A percentile compares a stretch with the other conserved stretches of the same genome.
Conservation (phyloP, 2,888 invertebrate genomes). For the Ommatoiulus sabulosus region DNA sequence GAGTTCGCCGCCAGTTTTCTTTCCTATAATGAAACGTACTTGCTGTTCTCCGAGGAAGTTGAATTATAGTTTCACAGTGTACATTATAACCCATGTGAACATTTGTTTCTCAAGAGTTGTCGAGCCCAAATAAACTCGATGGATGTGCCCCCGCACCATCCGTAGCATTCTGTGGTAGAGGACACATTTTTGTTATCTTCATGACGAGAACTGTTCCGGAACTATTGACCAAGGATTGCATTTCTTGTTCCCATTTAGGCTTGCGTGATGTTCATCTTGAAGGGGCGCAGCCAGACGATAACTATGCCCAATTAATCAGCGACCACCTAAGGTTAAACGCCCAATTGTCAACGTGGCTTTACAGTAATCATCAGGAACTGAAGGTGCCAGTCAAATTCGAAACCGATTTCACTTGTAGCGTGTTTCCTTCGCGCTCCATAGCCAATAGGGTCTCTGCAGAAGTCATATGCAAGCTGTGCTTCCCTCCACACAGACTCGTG, state of each 20-base stretch:
- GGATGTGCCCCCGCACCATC: neutral
- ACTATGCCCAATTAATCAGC: neutral
- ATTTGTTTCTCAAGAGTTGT: too few species aligned
- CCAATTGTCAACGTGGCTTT: conserved; percentile 22
- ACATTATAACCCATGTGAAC: too few species aligned
- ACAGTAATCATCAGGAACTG: conserved; percentile 40
- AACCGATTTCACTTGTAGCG: neutral
- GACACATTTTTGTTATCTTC: neutral
- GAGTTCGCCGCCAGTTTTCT: too few species aligned
- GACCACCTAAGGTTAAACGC: conserved; percentile 24
- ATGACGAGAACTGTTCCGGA: conserved; percentile 17
- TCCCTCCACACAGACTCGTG: neutral
- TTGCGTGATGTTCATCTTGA: conserved; percentile 13
- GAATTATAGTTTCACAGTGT: too few species aligned
- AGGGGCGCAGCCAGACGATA: conserved; percentile 11
- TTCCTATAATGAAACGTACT: too few species aligned
- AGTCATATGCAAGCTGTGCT: conserved; percentile 16
- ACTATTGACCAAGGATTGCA: conserved; percentile 39
- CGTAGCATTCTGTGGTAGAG: neutral
- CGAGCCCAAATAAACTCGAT: too few species aligned
- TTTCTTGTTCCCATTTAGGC: conserved; percentile 39
- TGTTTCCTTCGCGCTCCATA: conserved; percentile 1
- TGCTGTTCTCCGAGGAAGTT: too few species aligned
- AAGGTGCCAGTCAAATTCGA: conserved; percentile 36
- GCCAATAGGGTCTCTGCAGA: conserved; percentile 23